A percentile compares a stretch with the other conserved stretches of the same genome.
Evolutionary conservation across 2,888 invertebrate species (phyloP).

Genomic region (Pseudococcus longispinus): DNA sequence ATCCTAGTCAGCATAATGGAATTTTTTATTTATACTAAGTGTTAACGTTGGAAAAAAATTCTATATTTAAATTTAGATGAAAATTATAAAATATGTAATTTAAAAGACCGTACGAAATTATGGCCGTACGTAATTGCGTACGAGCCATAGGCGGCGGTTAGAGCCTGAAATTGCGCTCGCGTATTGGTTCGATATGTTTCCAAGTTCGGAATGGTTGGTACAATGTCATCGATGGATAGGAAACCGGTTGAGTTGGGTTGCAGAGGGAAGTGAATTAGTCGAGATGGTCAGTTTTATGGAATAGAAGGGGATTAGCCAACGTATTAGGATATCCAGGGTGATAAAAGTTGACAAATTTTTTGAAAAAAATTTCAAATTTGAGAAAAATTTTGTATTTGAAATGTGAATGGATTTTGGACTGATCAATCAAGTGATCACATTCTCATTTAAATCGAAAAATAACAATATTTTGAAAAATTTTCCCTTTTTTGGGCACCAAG

Average conservation of each 20-base stretch:
- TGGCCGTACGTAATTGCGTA: slow-evolving; percentile 32
- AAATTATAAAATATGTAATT: slow-evolving; percentile 47
- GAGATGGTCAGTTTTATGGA: neutral
- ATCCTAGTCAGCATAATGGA: slow-evolving; percentile 41
- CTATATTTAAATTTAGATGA: slow-evolving; percentile 44
- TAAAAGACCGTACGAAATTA: slow-evolving; percentile 46
- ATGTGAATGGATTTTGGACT: no score
- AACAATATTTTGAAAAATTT: no score
- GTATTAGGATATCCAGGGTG: no score
- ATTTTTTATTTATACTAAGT: slow-evolving; percentile 42
- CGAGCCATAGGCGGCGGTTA: neutral
- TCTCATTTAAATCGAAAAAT: no score
- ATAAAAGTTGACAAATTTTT: no score
- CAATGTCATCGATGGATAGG: neutral
- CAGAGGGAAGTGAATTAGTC: neutral
- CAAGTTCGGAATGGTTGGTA: neutral
- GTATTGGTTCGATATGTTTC: neutral
- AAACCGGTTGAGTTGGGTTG: neutral
- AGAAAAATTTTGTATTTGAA: no score
- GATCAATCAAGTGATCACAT: no score
- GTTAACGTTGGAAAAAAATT: slow-evolving; percentile 41
- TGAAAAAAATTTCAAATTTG: no score
- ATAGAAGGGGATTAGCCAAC: neutral
- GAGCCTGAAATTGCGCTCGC: neutral
- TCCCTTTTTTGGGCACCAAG: no score